A percentile compares a stretch with the other conserved stretches of the same genome.
Evolutionary conservation across 2,113 vertebrate species (phyloP).

Genomic region (Myocastor coypus): DNA sequence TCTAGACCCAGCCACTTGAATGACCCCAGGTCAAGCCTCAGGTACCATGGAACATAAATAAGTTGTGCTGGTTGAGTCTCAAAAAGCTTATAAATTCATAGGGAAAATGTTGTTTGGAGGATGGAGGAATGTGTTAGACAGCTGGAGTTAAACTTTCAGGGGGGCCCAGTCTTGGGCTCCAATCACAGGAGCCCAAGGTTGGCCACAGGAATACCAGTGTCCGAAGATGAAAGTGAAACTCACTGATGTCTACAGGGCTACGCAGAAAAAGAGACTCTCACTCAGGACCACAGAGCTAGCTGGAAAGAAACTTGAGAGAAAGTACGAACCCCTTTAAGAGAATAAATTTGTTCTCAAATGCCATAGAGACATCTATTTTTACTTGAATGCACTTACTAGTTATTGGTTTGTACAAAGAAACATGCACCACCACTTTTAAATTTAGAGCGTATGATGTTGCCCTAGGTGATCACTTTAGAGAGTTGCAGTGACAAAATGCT

Average conservation of each 20-base stretch:
- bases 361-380: constrained; percentile 63
- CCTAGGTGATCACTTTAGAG: constrained; percentile 47
- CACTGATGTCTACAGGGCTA: background rate
- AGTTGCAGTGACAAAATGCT: constrained; percentile 50
- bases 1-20: background rate
- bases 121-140: background rate
- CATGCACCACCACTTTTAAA: constrained; percentile 45
- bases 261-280: background rate
- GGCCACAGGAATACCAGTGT: background rate
- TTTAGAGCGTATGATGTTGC: constrained; percentile 50
- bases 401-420: constrained; percentile 50
- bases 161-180: background rate
- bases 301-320: background rate
- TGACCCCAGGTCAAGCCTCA: background rate
- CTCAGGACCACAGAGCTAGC: background rate
- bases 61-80: background rate
- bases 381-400: constrained; percentile 12
- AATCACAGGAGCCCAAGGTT: background rate
- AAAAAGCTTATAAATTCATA: background rate
- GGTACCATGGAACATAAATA: background rate
- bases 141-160: background rate
- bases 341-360: constrained; percentile 35
- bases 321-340: background rate
- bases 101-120: background rate
- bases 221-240: background rate